A percentile compares a stretch with the other conserved stretches of the same genome.
Evolutionary conservation across 2,888 invertebrate species (phyloP).

Genomic region (Clusia tigrina): DNA sequence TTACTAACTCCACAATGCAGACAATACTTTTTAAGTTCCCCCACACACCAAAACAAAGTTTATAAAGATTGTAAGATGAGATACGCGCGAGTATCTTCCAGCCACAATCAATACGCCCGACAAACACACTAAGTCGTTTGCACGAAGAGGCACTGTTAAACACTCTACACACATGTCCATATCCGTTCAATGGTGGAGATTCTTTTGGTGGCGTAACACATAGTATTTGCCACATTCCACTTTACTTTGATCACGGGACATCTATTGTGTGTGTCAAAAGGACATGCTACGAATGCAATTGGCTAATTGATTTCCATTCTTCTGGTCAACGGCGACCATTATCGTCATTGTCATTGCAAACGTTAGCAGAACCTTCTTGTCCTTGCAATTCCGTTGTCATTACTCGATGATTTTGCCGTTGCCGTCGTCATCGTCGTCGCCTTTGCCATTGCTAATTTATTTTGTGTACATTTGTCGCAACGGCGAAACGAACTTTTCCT

Average conservation of each 20-base stretch:
- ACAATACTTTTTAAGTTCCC: too few relatives aligned
- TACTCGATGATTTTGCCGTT: too few relatives aligned
- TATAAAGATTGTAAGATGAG: too few relatives aligned
- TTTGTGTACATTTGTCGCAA: neutral
- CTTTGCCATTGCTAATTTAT: slow-evolving; percentile 2
- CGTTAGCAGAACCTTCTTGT: slow-evolving; percentile 43
- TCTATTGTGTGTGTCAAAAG: slow-evolving; percentile 35
- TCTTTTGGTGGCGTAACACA: slow-evolving; percentile 31
- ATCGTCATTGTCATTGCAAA: slow-evolving; percentile 45
- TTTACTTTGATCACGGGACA: neutral
- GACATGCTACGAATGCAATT: slow-evolving; percentile 56
- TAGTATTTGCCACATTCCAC: neutral
- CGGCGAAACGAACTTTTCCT: slow-evolving; percentile 18
- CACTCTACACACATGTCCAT: too few relatives aligned
- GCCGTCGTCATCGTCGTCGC: neutral
- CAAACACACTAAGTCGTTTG: too few relatives aligned
- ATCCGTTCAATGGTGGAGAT: neutral
- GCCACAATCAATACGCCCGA: too few relatives aligned
- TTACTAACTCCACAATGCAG: too few relatives aligned
- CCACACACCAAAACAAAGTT: too few relatives aligned
- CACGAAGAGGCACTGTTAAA: too few relatives aligned
- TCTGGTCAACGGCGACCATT: slow-evolving; percentile 41
- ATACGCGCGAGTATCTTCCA: too few relatives aligned
- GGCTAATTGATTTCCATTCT: slow-evolving; percentile 62
- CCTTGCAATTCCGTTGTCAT: neutral